Conservation (phyloP, 2,888 invertebrate species). For the Laothoe populi region DNA sequence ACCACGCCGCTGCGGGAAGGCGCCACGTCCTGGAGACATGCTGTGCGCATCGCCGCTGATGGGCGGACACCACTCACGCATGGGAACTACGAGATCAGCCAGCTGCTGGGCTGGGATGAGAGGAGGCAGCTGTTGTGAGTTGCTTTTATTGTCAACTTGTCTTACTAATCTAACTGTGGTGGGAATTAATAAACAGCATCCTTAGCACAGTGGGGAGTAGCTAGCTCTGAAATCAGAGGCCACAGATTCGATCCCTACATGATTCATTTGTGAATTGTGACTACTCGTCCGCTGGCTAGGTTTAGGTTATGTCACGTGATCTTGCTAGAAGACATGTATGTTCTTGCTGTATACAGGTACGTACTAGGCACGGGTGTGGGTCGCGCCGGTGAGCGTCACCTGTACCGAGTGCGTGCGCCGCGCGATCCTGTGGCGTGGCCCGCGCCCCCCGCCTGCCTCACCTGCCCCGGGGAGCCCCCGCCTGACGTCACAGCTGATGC, state of each 20-base stretch:
- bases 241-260: too few relatives aligned
- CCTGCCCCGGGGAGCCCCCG: slow-evolving; percentile 69
- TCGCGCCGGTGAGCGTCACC: slow-evolving; percentile 91
- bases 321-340: too few relatives aligned
- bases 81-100: slow-evolving; percentile 90
- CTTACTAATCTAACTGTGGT: background rate
- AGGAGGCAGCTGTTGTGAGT: slow-evolving; percentile 87
- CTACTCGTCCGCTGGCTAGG: too few relatives aligned
- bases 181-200: too few relatives aligned
- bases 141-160: too few relatives aligned
- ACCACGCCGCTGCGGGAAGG: slow-evolving; percentile 81
- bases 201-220: too few relatives aligned
- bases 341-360: slow-evolving; percentile 86
- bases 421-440: slow-evolving; percentile 63
- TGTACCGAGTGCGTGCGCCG: slow-evolving; percentile 87
- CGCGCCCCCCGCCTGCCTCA: slow-evolving; percentile 83
- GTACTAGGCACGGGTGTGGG: slow-evolving; percentile 92
- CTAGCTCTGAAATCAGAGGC: too few relatives aligned
- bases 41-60: slow-evolving; percentile 58
- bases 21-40: slow-evolving; percentile 76
- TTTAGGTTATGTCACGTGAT: too few relatives aligned
- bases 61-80: slow-evolving; percentile 85
- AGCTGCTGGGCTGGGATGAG: slow-evolving; percentile 91
- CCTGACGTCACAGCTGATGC: slow-evolving; percentile 51
- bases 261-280: too few relatives aligned